Base-by-base conservation (phyloP, 2,888 invertebrate species). In the Stenurella melanura region DNA sequence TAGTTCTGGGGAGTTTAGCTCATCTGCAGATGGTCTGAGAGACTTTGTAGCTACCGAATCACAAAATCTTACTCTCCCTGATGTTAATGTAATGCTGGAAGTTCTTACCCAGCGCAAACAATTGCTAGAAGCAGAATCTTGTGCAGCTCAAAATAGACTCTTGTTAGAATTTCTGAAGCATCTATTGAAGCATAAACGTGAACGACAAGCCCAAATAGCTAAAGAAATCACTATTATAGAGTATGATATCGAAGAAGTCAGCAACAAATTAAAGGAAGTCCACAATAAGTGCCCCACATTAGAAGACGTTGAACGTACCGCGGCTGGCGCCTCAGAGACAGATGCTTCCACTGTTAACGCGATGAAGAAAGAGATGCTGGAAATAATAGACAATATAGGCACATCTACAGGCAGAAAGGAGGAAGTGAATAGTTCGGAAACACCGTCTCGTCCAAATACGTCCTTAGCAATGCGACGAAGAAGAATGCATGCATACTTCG, bases 401-500 rank as follows among this genome's bases (percentile, higher is more conserved):
- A 81, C 82, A 7, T 91, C 91, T 1, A 91, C 88, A 6, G 86
- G 88, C 50, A 80, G 82, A 38, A 85, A 83, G 68, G 87, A 87
- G 67, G 87, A 88, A 71, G 82, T 77, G 7, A 68, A 78, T 17
- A 77, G 78, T 7, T 69, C 80, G 7, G 86, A 85, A 12, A 81
- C 81, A 0, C 79, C 80, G 9, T 79, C 81, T 12, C 78, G 77
- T 42, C 82, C 83, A 9, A 82, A 82, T 15, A 77, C 84, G 10
- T 85, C 85, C 1, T 89, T 96, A 34, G 93, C 95, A 0, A 91
- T 93, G 21, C 90, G 96, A 30, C 92, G 95, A 86, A 91, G 94
- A 75, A 91, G 96, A 17, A 94, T 97, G 92, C 93, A 95, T 84
- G 93, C 94, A 6, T 96, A 97, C 90, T 97, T 97, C 89, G 96